These are phyloP conservation scores for Cydia amplana DNA, from an alignment of 1,140 invertebrate species.

Conservation along the genomic window DNA sequence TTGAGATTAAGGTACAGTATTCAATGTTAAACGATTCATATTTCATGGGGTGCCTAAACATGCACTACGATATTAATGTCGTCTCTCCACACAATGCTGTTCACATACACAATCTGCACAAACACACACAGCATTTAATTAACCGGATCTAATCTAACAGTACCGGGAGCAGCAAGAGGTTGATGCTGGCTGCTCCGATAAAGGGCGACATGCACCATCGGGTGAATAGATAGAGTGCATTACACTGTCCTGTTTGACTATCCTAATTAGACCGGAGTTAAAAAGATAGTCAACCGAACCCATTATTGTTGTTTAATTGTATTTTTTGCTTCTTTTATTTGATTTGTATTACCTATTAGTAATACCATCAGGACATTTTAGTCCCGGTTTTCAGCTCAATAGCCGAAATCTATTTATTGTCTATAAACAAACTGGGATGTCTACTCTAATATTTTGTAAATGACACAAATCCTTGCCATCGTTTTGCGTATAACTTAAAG, in stretches of 20 bases:
- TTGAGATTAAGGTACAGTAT: no score
- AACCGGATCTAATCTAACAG: slow-evolving; percentile 23
- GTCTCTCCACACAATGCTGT: not conserved
- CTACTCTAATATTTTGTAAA: not conserved
- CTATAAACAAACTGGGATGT: no score
- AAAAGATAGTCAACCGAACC: no score
- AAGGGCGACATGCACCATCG: slow-evolving; percentile 53
- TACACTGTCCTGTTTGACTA: slow-evolving; percentile 2
- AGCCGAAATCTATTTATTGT: no score
- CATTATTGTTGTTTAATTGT: no score
- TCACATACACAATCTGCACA: slow-evolving; percentile 6
- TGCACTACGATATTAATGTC: not conserved
- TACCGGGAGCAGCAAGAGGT: slow-evolving; percentile 29
- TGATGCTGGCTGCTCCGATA: slow-evolving; percentile 38
- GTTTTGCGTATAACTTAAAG: not conserved
- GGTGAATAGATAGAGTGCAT: slow-evolving; percentile 53
- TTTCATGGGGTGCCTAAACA: not conserved
- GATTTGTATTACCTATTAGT: no score
- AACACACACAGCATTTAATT: slow-evolving; percentile 31
- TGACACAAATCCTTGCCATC: not conserved
- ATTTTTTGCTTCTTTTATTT: no score
- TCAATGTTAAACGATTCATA: not conserved
- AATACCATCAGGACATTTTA: no score
- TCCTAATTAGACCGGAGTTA: not conserved
- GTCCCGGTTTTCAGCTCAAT: no score